Base-by-base conservation (phyloP, 2,113 vertebrate species). In the Spermophilus dauricus region DNA sequence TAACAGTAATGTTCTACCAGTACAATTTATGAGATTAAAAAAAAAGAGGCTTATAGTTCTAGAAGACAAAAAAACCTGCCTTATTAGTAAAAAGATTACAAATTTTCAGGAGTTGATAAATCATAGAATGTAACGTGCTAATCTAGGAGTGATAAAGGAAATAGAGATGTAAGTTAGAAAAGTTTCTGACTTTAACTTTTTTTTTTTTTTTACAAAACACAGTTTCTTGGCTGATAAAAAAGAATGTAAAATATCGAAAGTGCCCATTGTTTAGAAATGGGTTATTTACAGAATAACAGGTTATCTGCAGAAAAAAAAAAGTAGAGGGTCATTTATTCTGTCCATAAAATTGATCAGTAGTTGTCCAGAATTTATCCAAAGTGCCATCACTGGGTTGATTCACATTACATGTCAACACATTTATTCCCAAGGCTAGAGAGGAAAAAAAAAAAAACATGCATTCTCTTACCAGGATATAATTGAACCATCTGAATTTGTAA, bases 21-120 rank as follows among this genome's bases (percentile, higher is more conserved):
- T 76, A 73, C 13, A 75, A 65, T 56, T 93, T 58, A 76, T 17
- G 96, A 22, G 34, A 70, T 69, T 69, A 34, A 4, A 37, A 45
- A 86, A 89, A 72, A 89, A 96, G 76, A 85, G 53, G 10, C 8
- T 34, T 70, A 5, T 37, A 96, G 76, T 28, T 58, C 34, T 37
- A 32, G 11, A 78, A 42, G 45, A 93, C 86, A 90, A 89, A 90
- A 92, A 82, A 45, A n/a, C 5, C 11, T 81, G 2, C 26, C 69
- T 95, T 39, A 82, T 91, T 96, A 88, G 72, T 84, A 83, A 83
- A 97, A 97, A 88, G 45, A 0, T 81, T 88, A 58, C 39, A 89
- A 28, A 69, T 85, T 77, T 97, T 81, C 11, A 86, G 56, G 69
- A 70, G 22, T 30, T 90, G 76, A 63, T 90, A 92, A 77, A 70